Base-by-base conservation (phyloP, 1,140 invertebrate species). In the Drosophila murphyi region DNA sequence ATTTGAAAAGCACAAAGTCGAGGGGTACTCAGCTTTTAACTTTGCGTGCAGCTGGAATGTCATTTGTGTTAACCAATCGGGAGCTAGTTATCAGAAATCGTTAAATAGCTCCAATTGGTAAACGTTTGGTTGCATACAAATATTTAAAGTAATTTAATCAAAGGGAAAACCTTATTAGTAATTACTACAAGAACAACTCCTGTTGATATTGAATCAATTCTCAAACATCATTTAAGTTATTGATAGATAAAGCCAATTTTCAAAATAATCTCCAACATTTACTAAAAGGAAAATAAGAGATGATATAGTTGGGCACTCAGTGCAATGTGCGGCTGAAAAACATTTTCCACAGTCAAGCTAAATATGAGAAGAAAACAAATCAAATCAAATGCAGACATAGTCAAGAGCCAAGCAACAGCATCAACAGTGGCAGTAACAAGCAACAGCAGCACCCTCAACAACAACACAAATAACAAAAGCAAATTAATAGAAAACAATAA, bases 401-500 rank as follows among this genome's bases (percentile, higher is more conserved):
- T 54, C 20, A n/a, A 47, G 57, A 12, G 20, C 28, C 48, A 54
- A 57, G 34, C 10, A 41, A 10, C 35, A 37, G 5, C 3, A 37
- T 5, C 3, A 37, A 10, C 39, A 43, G 39, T 28, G 10, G 35
- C 50, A 56, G 57, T 29, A 54, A 59, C 34, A 72, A 59, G 20
- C 48, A n/a, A 51, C 72, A 72, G 54, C 80, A 83, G 69, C 48
- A 72, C 56, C 20, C 20, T 20, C 48, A n/a, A 51, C 72, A 72
- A 59, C 80, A 83, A 72, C 48, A 72, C 56, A 67, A 67, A 67
- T 41, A 77, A 60, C 59, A 64, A 55, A 69, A 68, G 54, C 54
- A 69, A 77, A 77, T 77, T 77, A 77, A 77, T 77, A 77, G 75
- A 73, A 77, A 77, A 74, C 75, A 74, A 77, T 77, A 77, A 77